Evolutionary conservation across 2,797 vertebrate genomes (phyloP).

Genomic region (Bradypus variegatus): DNA sequence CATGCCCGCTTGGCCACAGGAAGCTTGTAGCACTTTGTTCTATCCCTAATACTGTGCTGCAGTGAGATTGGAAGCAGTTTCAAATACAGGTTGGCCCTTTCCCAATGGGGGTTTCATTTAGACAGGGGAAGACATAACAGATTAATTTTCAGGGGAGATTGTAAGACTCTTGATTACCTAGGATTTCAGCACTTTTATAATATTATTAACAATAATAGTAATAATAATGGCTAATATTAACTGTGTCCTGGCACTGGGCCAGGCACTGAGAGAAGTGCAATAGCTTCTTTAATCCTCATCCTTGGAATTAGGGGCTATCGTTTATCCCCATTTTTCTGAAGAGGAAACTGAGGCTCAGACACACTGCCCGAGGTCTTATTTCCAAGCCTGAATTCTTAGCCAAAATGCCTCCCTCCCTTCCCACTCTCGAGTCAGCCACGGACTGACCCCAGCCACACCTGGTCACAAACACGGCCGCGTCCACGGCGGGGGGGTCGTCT

Average conservation of each 20-base stretch:
- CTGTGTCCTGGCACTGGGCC: neutral
- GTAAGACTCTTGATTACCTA: neutral
- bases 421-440: accelerated
- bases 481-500: constrained; percentile 86
- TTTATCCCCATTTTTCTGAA: neutral
- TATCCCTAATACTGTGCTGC: too few species aligned
- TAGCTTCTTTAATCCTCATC: neutral
- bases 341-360: neutral
- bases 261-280: neutral
- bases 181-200: neutral
- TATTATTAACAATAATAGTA: neutral
- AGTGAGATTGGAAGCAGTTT: neutral
- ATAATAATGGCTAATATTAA: neutral
- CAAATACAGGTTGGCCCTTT: neutral
- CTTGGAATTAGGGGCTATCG: neutral
- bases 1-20: accelerated
- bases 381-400: neutral
- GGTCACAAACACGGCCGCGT: constrained; percentile 93
- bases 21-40: neutral
- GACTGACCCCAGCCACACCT: constrained; percentile 75
- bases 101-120: neutral
- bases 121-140: neutral
- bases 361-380: neutral
- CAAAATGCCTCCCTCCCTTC: neutral
- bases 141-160: neutral